Evolutionary conservation across 2,888 invertebrate species (phyloP).

Genomic region (Diplolepis rosae): DNA sequence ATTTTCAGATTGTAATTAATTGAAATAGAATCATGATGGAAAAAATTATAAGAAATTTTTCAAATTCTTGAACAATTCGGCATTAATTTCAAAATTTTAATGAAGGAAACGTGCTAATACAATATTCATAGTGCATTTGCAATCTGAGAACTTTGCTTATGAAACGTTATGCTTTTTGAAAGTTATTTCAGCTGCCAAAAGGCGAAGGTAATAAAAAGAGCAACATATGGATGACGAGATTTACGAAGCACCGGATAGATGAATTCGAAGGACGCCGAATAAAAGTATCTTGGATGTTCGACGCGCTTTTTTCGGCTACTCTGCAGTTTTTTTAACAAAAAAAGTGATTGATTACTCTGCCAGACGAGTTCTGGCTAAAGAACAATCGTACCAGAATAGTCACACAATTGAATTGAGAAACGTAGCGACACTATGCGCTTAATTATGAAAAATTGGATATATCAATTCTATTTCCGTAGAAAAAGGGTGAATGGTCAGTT

Average conservation of each 20-base stretch:
- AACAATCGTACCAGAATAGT: not conserved
- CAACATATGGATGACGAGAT: conserved; percentile 18
- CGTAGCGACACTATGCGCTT: not conserved
- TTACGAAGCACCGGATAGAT: conserved; percentile 31
- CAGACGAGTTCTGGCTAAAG: not conserved
- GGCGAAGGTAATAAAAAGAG: conserved; percentile 6
- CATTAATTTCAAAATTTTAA: not conserved
- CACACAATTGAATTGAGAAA: not conserved
- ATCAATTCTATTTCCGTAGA: not conserved
- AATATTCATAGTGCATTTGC: not conserved
- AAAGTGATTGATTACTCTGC: conserved; percentile 19
- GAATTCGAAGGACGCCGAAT: conserved; percentile 25
- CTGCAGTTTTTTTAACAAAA: not conserved
- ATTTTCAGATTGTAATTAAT: not conserved
- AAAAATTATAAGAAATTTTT: no score
- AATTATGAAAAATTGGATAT: not conserved
- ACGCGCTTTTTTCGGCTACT: conserved; percentile 19
- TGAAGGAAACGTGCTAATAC: not conserved
- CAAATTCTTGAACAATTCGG: no score
- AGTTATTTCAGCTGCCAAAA: conserved; percentile 9
- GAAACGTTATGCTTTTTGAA: conserved; percentile 14
- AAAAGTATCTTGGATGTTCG: conserved; percentile 1
- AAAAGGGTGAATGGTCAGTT: no score
- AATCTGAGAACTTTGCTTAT: not conserved
- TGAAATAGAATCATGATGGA: no score